Base-by-base conservation (phyloP, 1,140 invertebrate genomes). In the Cardiocondyla obscurior region DNA sequence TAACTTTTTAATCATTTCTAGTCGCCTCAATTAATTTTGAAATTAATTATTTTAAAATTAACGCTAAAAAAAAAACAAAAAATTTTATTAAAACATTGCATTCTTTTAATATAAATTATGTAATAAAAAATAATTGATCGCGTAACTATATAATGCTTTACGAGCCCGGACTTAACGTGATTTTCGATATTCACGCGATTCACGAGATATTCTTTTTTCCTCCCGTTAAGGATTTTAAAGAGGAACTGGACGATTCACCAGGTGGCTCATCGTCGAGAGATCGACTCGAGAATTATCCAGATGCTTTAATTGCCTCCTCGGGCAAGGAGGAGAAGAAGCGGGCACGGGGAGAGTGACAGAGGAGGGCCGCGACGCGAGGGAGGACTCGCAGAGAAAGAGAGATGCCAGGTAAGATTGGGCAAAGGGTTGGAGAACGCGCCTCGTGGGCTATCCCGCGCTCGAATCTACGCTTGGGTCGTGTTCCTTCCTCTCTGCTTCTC, bases 261-360 rank as follows among this genome's bases (percentile, higher is more conserved):
- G 60, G 70, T 65, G 60, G 53, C 30, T 82, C 51, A 81, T 70
- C 84, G 69, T 85, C 81, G 36, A 74, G 87, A 81, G 83, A 84
- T 81, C 85, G 87, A 69, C 82, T 88, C 83, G 86, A 77, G 74
- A 87, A 92, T 91, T 91, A 91, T 67, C 86, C 84, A 85, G 90
- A 91, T 88, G 87, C 86, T 92, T 92, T 92, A 91, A 92, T 92
- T 92, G 90, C 88, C 90, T 88, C 85, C 70, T 88, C 82, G 87
- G 79, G 89, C 87, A 82, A 91, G 86, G 60, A 55, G 44, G 55
- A 64, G 44, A 49, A 53, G 51, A 22, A 53, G 22, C 30, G 49
- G 62, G 25, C n/a, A 49, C 10, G 46, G 53, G 51, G 67, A 88
- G 70, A 83, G 55, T 51, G 53, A 82, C 67, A 51, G 60, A 60